phyloP scores from a whole-genome alignment of 2,888 invertebrate genomes.

The Agonopterix alstromeriana region DNA sequence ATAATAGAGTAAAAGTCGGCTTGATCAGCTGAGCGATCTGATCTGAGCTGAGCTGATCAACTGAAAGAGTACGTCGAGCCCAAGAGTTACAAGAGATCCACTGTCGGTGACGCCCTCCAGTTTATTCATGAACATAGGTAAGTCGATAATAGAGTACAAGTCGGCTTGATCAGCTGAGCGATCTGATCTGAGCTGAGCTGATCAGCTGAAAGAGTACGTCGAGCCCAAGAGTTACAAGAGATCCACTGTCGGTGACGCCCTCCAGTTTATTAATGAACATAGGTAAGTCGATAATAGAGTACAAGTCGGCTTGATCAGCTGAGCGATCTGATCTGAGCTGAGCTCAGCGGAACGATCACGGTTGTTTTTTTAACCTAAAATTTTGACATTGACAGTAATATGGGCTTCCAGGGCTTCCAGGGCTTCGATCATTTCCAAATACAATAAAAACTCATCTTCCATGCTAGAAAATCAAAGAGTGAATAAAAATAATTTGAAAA shows the following conservation, averaged over 20 bases:
- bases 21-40: conserved; percentile 14
- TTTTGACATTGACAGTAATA: too few relatives aligned
- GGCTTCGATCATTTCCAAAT: too few relatives aligned
- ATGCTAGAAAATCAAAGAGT: too few relatives aligned
- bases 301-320: conserved; percentile 34
- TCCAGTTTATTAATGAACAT: conserved; percentile 86
- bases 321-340: too few relatives aligned
- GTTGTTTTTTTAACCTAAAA: too few relatives aligned
- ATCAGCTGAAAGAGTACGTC: conserved; percentile 28
- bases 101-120: conserved; percentile 70
- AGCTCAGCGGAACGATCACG: too few relatives aligned
- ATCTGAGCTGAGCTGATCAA: too few relatives aligned
- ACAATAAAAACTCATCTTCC: too few relatives aligned
- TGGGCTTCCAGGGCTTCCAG: too few relatives aligned
- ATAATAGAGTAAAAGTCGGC: conserved; percentile 76
- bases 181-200: too few relatives aligned
- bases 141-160: conserved; percentile 68
- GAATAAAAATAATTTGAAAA: too few relatives aligned
- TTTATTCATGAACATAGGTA: conserved; percentile 89
- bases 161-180: conserved; percentile 22
- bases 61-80: conserved; percentile 35
- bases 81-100: conserved; percentile 63
- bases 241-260: conserved; percentile 68
- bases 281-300: conserved; percentile 78
- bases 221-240: conserved; percentile 63